A percentile compares a stretch with the other conserved stretches of the same genome.
These are phyloP conservation scores for Coptodon bakossiorum DNA, from an alignment of 2,113 vertebrate genomes.

Conservation along the genomic window DNA sequence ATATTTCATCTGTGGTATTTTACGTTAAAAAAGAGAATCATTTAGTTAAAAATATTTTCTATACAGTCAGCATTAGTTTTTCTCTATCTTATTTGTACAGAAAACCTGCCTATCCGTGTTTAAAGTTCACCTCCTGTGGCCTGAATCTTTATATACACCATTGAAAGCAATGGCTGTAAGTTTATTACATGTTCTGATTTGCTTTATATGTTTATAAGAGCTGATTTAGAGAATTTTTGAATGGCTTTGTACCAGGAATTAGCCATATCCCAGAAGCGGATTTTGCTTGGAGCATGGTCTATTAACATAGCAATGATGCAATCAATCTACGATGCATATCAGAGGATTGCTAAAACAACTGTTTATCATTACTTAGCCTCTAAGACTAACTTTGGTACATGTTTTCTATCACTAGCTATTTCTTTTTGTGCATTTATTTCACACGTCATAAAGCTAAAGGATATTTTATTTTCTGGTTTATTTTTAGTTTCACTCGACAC, in stretches of 20 bases:
- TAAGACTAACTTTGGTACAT: not conserved
- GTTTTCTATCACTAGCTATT: not conserved
- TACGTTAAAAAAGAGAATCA: not conserved
- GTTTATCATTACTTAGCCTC: not conserved
- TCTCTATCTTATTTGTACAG: not conserved
- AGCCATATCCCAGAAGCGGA: not conserved
- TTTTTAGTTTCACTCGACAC: not conserved
- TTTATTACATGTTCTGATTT: not conserved
- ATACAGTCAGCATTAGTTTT: not conserved
- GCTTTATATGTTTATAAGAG: not conserved
- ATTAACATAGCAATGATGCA: not conserved
- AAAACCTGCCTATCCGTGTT: not conserved
- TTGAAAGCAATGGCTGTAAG: not conserved
- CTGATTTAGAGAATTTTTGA: not conserved
- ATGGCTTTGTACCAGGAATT: not conserved
- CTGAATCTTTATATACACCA: not conserved
- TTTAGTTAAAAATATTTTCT: not conserved
- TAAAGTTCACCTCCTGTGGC: not conserved
- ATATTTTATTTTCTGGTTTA: not conserved
- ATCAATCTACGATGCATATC: rapidly evolving
- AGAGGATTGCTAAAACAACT: not conserved
- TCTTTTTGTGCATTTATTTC: not conserved
- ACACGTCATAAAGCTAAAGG: not conserved
- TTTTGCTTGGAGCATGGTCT: not conserved
- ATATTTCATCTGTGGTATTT: not conserved